Conservation (phyloP, 1,140 invertebrate species). For the Pissodes strobi region DNA sequence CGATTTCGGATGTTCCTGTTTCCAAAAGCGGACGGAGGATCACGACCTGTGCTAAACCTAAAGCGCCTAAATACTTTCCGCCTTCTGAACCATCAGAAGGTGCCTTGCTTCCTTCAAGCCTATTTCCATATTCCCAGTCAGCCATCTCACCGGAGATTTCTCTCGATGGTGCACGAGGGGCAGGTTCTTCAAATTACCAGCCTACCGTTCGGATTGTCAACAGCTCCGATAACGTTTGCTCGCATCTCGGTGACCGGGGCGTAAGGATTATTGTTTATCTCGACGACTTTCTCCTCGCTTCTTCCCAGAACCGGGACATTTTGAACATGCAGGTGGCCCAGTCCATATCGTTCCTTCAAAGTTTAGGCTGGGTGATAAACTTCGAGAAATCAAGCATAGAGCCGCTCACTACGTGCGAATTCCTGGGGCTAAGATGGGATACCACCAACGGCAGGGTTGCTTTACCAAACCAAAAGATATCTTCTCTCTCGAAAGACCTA, state of each 20-base stretch:
- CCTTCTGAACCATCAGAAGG: constrained; percentile 16
- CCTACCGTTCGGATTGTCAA: constrained; percentile 43
- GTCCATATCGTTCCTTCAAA: not conserved
- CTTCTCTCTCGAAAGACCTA: no score
- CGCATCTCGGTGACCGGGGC: constrained; percentile 39
- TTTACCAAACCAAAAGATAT: not conserved
- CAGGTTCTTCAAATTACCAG: constrained; percentile 46
- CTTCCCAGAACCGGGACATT: not conserved
- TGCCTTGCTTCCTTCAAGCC: constrained; percentile 12
- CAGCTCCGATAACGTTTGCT: constrained; percentile 41
- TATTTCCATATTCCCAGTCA: constrained; percentile 24
- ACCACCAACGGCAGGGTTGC: not conserved
- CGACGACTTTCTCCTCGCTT: constrained; percentile 37
- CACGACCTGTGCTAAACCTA: constrained; percentile 17
- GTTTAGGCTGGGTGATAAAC: constrained; percentile 19
- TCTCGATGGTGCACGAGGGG: constrained; percentile 18
- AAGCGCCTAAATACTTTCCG: constrained; percentile 23
- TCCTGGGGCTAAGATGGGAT: no score
- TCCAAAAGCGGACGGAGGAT: not conserved
- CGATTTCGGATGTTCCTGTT: constrained; percentile 13
- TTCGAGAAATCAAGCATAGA: not conserved
- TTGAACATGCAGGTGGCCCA: not conserved
- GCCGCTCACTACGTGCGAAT: no score
- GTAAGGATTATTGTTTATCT: constrained; percentile 39
- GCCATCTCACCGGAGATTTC: constrained; percentile 36